phyloP scores from a whole-genome alignment of 2,888 invertebrate species.

The Tenthredo livida region DNA sequence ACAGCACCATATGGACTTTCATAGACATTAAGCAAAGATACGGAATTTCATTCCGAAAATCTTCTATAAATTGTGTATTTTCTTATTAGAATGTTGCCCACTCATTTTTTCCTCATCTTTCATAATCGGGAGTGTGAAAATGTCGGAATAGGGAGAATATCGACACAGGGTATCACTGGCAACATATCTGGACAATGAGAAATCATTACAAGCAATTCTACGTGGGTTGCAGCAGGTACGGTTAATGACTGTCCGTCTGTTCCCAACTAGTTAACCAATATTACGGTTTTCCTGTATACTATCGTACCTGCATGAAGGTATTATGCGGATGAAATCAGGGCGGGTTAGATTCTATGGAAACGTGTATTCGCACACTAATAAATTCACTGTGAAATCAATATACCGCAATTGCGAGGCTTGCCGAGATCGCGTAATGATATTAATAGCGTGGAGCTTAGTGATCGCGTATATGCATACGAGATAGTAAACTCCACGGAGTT shows the following conservation, averaged over 20 bases:
- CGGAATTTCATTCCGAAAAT: neutral
- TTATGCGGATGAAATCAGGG: neutral
- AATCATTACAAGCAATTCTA: neutral
- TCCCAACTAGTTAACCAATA: neutral
- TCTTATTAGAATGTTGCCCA: neutral
- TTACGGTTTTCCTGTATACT: neutral
- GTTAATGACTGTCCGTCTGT: neutral
- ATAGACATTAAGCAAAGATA: neutral
- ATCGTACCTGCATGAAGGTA: neutral
- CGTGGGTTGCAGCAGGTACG: neutral
- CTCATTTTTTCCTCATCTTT: neutral
- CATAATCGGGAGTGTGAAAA: neutral
- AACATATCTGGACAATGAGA: neutral
- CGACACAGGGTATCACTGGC: neutral
- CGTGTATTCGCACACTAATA: slow-evolving; percentile 21
- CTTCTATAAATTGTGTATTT: too few species aligned
- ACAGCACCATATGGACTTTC: neutral
- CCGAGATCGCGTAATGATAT: slow-evolving; percentile 25
- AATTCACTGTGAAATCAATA: slow-evolving; percentile 31
- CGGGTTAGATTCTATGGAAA: neutral
- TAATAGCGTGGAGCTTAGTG: slow-evolving; percentile 5
- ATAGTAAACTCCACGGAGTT: neutral
- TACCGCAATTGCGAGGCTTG: slow-evolving; percentile 13
- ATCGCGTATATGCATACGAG: neutral
- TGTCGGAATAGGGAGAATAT: neutral